Percentiles rank a stretch among this genome's conserved stretches.
phyloP scores from a whole-genome alignment of 2,797 vertebrate species.

The Loris lydekkerianus region DNA sequence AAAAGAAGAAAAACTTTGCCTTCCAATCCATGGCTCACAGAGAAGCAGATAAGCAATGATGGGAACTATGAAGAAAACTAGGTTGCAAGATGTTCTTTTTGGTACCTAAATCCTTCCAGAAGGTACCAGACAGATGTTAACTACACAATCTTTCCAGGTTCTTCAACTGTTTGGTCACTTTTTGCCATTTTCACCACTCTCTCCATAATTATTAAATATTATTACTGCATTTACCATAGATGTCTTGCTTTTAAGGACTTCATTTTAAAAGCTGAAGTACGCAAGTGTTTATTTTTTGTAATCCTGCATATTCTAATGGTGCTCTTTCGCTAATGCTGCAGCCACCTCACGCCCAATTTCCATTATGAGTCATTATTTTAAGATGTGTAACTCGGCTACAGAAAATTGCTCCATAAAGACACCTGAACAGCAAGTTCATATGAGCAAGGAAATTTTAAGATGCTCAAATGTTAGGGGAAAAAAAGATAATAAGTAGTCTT shows the following conservation, averaged over 20 bases:
- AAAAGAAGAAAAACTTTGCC: neutral
- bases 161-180: slow-evolving; percentile 64
- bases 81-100: slow-evolving; percentile 24
- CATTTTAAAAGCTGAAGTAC: slow-evolving; percentile 73
- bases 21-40: neutral
- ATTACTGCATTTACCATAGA: slow-evolving; percentile 72
- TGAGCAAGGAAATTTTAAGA: slow-evolving; percentile 70
- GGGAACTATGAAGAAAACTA: slow-evolving; percentile 26
- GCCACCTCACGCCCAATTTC: slow-evolving; percentile 54
- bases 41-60: slow-evolving; percentile 8
- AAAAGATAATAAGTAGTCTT: slow-evolving; percentile 69
- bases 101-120: slow-evolving; percentile 25
- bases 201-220: slow-evolving; percentile 76
- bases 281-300: slow-evolving; percentile 76
- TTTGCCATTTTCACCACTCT: slow-evolving; percentile 64
- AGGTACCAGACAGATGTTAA: neutral
- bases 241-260: slow-evolving; percentile 77
- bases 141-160: neutral
- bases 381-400: slow-evolving; percentile 77
- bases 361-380: slow-evolving; percentile 82
- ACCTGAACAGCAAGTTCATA: slow-evolving; percentile 76
- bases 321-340: slow-evolving; percentile 74
- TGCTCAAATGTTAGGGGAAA: slow-evolving; percentile 66
- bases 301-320: slow-evolving; percentile 76
- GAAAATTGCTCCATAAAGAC: slow-evolving; percentile 80